Conservation (phyloP, 2,888 invertebrate genomes). For the Stramonita haemastoma region DNA sequence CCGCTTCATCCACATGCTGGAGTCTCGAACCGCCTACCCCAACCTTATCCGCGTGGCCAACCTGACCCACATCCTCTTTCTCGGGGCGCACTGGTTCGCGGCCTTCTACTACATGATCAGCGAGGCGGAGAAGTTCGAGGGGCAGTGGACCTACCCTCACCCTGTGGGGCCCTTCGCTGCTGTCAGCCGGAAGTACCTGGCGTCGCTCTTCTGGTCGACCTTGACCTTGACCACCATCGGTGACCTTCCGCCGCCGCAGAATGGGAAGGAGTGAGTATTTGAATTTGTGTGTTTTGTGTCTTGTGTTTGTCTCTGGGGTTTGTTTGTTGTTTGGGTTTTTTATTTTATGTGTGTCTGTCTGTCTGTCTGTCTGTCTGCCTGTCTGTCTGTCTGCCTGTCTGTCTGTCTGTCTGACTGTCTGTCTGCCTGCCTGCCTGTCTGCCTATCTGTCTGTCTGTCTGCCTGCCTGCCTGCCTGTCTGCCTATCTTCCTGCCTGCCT, state of each 20-base stretch:
- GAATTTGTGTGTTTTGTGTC: neutral
- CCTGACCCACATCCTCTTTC: slow-evolving; percentile 94
- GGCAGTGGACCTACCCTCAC: slow-evolving; percentile 79
- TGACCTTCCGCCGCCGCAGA: slow-evolving; percentile 95
- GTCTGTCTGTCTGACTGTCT: too few relatives aligned
- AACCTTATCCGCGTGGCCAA: slow-evolving; percentile 97
- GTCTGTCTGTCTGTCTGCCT: too few relatives aligned
- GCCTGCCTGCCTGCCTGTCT: too few relatives aligned
- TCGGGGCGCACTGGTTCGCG: slow-evolving; percentile 98
- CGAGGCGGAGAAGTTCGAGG: slow-evolving; percentile 82
- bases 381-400: too few relatives aligned
- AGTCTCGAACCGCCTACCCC: slow-evolving; percentile 95
- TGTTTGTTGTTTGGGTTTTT: neutral
- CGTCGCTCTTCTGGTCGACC: slow-evolving; percentile 97
- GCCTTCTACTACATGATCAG: slow-evolving; percentile 97
- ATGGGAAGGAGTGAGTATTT: slow-evolving; percentile 94
- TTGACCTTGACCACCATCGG: slow-evolving; percentile 96
- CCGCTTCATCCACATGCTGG: slow-evolving; percentile 94
- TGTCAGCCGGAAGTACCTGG: slow-evolving; percentile 93
- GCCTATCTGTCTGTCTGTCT: too few relatives aligned
- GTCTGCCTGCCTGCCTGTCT: too few relatives aligned
- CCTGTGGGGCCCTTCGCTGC: slow-evolving; percentile 86
- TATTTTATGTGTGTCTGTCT: neutral
- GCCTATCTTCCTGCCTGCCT: too few relatives aligned
- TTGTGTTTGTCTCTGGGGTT: neutral